A percentile compares a stretch with the other conserved stretches of the same genome.
These are phyloP conservation scores for Drosophila nigrodunni DNA, from an alignment of 1,140 invertebrate genomes.

Conservation along the genomic window DNA sequence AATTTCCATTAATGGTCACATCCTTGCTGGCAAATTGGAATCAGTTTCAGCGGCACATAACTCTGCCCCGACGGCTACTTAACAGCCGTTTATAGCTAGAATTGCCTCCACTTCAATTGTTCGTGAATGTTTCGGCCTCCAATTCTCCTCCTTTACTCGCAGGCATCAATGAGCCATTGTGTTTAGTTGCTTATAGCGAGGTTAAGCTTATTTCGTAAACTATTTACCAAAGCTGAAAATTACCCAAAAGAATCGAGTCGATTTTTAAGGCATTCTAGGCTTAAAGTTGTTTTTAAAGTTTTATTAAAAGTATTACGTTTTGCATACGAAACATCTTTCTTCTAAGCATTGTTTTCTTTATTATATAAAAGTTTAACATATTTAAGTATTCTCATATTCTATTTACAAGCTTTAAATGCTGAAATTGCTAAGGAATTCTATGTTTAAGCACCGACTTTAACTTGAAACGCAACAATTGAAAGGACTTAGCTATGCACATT, in stretches of 20 bases:
- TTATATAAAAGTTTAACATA: too few relatives aligned
- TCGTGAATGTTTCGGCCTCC: conserved; percentile 8
- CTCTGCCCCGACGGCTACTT: conserved; percentile 63
- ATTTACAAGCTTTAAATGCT: neutral
- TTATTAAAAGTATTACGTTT: too few relatives aligned
- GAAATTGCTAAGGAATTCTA: neutral
- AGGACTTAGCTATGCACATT: neutral
- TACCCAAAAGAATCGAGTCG: neutral
- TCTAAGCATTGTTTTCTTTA: too few relatives aligned
- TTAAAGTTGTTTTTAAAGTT: too few relatives aligned
- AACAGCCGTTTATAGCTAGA: conserved; percentile 68
- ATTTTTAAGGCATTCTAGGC: neutral
- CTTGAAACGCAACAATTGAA: neutral
- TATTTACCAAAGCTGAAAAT: conserved; percentile 19
- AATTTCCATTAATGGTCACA: conserved; percentile 78
- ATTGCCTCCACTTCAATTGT: conserved; percentile 17
- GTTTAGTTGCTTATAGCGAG: neutral
- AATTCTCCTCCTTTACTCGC: neutral
- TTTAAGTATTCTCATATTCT: too few relatives aligned
- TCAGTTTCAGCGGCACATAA: conserved; percentile 71
- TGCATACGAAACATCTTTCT: too few relatives aligned
- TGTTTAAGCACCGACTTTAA: neutral
- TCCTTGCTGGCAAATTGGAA: conserved; percentile 81
- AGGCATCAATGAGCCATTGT: conserved; percentile 33
- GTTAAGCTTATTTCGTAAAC: conserved; percentile 33